These are phyloP conservation scores for Clarias magur DNA, from an alignment of 2,113 vertebrate genomes.

Conservation along the genomic window DNA sequence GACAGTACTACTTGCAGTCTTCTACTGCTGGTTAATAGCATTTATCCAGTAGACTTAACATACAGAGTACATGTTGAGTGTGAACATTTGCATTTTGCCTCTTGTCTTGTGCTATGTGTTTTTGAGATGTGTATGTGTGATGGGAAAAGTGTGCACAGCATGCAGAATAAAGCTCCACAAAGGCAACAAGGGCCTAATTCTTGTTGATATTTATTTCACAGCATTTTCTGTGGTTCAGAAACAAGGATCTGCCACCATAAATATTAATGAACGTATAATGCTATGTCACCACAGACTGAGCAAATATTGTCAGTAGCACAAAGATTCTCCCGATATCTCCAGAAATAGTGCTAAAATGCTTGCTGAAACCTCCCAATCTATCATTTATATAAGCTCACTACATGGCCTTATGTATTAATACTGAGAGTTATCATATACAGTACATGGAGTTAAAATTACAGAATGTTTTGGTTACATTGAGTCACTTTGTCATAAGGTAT, in stretches of 20 bases:
- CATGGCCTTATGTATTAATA: no score
- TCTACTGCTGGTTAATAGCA: slow-evolving; percentile 57
- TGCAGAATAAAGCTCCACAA: slow-evolving; percentile 31
- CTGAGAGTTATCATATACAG: no score
- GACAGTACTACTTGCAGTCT: neutral
- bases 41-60: slow-evolving; percentile 65
- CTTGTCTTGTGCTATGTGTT: slow-evolving; percentile 58
- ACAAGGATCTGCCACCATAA: neutral
- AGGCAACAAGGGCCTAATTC: slow-evolving; percentile 41
- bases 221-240: slow-evolving; percentile 27
- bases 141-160: slow-evolving; percentile 40
- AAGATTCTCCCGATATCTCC: neutral
- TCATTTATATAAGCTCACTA: neutral
- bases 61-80: slow-evolving; percentile 67
- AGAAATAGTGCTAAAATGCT: neutral
- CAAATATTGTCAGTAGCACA: neutral
- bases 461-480: no score
- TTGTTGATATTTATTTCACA: slow-evolving; percentile 45
- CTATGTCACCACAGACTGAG: neutral
- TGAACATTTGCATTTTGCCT: slow-evolving; percentile 63
- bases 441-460: no score
- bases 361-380: neutral
- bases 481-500: no score
- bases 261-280: neutral
- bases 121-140: slow-evolving; percentile 14